These are phyloP conservation scores for Petrolisthes cinctipes DNA, from an alignment of 2,888 invertebrate genomes.

Conservation along the genomic window DNA sequence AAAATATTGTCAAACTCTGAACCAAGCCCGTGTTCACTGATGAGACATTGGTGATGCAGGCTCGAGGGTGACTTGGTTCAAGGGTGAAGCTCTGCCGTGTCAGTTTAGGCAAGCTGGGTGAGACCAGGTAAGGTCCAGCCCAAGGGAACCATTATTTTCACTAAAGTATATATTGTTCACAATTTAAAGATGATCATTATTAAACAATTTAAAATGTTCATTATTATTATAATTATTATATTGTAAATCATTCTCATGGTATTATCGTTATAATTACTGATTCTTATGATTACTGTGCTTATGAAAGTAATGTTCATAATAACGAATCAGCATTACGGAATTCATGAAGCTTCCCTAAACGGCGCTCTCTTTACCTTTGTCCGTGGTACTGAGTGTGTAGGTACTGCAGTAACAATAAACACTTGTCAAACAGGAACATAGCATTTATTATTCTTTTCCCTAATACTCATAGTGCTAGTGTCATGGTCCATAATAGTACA, in stretches of 20 bases:
- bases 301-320: slow-evolving; percentile 2
- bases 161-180: too few relatives aligned
- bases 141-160: too few relatives aligned
- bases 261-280: not conserved
- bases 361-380: slow-evolving; percentile 57
- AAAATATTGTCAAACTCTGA: slow-evolving; percentile 50
- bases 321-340: slow-evolving; percentile 37
- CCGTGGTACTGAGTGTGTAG: slow-evolving; percentile 62
- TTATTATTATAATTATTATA: slow-evolving; percentile 14
- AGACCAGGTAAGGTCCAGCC: not conserved
- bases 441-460: not conserved
- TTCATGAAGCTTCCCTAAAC: slow-evolving; percentile 56
- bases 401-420: slow-evolving; percentile 60
- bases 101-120: slow-evolving; percentile 48
- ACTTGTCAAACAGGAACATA: slow-evolving; percentile 41
- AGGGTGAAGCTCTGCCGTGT: slow-evolving; percentile 54
- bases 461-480: not conserved
- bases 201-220: not conserved
- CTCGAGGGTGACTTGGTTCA: slow-evolving; percentile 55
- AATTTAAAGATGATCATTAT: too few relatives aligned
- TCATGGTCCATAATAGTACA: not conserved
- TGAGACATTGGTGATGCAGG: slow-evolving; percentile 43
- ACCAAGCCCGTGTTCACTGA: slow-evolving; percentile 47
- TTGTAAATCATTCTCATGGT: not conserved
- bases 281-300: not conserved